Percentiles rank a stretch among this genome's conserved stretches.
phyloP scores from a whole-genome alignment of 2,113 vertebrate species.

The Manacus vitellinus region DNA sequence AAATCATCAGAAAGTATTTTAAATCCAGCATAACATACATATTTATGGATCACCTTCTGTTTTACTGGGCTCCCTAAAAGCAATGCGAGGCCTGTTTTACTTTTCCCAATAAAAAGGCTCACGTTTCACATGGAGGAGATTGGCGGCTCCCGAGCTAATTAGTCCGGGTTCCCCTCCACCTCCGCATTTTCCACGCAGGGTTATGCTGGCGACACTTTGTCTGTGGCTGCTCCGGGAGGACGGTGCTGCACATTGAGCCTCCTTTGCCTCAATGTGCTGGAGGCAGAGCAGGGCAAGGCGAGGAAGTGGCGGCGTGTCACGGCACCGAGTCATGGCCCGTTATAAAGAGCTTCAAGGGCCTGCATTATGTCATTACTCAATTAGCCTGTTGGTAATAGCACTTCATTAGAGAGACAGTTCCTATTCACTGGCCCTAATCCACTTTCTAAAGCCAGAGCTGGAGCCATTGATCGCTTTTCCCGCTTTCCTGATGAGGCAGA shows the following conservation, averaged over 20 bases:
- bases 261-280: conserved; percentile 43
- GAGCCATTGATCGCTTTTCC: conserved; percentile 30
- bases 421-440: conserved; percentile 64
- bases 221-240: conserved; percentile 71
- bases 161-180: conserved; percentile 75
- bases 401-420: conserved; percentile 70
- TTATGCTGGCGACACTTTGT: conserved; percentile 80
- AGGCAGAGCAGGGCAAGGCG: conserved; percentile 41
- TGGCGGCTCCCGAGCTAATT: conserved; percentile 72
- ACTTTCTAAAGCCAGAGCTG: conserved; percentile 43
- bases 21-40: conserved; percentile 57
- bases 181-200: conserved; percentile 83
- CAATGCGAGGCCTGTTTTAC: conserved; percentile 65
- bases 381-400: conserved; percentile 71
- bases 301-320: conserved; percentile 20
- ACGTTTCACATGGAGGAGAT: conserved; percentile 67
- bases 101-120: conserved; percentile 69
- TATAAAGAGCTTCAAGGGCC: conserved; percentile 56
- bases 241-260: conserved; percentile 53
- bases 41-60: conserved; percentile 69
- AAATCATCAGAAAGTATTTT: conserved; percentile 68
- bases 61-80: conserved; percentile 70
- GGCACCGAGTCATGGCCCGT: conserved; percentile 24
- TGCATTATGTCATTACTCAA: conserved; percentile 72
- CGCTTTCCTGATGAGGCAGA: neutral